A percentile compares a stretch with the other conserved stretches of the same genome.
Evolutionary conservation across 1,140 invertebrate genomes (phyloP).

Genomic region (Charaxes varanes): DNA sequence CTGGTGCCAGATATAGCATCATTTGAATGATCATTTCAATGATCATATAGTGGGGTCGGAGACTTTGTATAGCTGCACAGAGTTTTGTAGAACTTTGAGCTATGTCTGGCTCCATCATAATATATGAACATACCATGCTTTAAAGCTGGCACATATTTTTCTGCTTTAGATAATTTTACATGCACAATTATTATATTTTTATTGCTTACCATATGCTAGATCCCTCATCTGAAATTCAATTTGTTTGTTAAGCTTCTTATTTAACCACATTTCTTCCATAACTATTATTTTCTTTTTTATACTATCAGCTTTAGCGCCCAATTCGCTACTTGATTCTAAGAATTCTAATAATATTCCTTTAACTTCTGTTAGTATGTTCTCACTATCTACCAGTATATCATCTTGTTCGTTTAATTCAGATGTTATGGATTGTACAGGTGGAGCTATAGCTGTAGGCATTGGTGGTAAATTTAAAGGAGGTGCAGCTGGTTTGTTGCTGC

Average conservation of each 20-base stretch:
- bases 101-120: too few relatives aligned
- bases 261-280: slow-evolving; percentile 73
- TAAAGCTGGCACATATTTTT: too few relatives aligned
- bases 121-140: too few relatives aligned
- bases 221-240: slow-evolving; percentile 61
- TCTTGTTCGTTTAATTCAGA: slow-evolving; percentile 14
- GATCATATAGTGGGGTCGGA: too few relatives aligned
- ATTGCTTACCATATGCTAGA: slow-evolving; percentile 64
- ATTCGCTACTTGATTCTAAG: slow-evolving; percentile 51
- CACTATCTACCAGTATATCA: slow-evolving; percentile 36
- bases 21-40: too few relatives aligned
- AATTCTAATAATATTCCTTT: slow-evolving; percentile 45
- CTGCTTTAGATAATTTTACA: too few relatives aligned
- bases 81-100: too few relatives aligned
- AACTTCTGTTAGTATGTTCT: slow-evolving; percentile 44
- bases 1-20: too few relatives aligned
- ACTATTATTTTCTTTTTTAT: slow-evolving; percentile 63
- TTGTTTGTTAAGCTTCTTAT: slow-evolving; percentile 58
- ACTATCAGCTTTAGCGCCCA: slow-evolving; percentile 59
- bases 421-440: slow-evolving; percentile 18
- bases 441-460: slow-evolving; percentile 23
- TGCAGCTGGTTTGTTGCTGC: slow-evolving; percentile 19
- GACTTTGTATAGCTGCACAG: too few relatives aligned
- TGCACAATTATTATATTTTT: too few relatives aligned
- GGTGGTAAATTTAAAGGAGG: slow-evolving; percentile 37